Evolutionary conservation across 2,113 vertebrate species (phyloP).

Genomic region (Oncorhynchus keta): DNA sequence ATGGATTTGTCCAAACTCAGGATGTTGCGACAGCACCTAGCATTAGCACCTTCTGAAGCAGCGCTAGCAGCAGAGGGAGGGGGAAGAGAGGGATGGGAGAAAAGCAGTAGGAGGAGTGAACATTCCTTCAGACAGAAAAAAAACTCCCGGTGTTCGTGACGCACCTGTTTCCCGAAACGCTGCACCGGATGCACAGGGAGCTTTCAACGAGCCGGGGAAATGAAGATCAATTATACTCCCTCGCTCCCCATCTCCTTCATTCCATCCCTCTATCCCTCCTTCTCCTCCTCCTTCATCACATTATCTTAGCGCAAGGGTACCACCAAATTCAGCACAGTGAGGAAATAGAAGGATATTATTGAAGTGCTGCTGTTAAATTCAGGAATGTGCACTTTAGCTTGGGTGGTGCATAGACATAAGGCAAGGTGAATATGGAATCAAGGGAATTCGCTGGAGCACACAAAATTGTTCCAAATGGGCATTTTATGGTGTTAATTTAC

Average conservation of each 20-base stretch:
- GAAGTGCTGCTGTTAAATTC: background rate
- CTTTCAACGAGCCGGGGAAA: constrained; percentile 19
- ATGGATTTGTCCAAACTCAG: too few species aligned
- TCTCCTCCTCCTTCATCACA: background rate
- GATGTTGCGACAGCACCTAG: too few species aligned
- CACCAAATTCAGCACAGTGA: background rate
- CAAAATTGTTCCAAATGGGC: background rate
- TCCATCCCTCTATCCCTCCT: background rate
- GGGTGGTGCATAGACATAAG: too few species aligned
- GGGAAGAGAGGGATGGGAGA: background rate
- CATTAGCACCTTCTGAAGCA: background rate
- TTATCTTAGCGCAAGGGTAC: background rate
- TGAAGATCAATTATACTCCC: constrained; percentile 28
- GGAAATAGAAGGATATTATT: constrained; percentile 23
- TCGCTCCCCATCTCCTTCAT: background rate
- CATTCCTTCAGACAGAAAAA: background rate
- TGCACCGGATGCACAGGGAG: background rate
- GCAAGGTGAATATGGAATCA: background rate
- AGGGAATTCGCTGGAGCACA: too few species aligned
- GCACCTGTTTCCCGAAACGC: constrained; percentile 28
- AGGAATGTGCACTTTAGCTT: constrained; percentile 1
- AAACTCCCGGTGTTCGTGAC: background rate
- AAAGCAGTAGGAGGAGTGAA: background rate
- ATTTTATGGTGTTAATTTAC: background rate
- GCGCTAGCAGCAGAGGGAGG: too few species aligned